phyloP scores from a whole-genome alignment of 2,797 vertebrate genomes.

The Glossophaga mutica region DNA sequence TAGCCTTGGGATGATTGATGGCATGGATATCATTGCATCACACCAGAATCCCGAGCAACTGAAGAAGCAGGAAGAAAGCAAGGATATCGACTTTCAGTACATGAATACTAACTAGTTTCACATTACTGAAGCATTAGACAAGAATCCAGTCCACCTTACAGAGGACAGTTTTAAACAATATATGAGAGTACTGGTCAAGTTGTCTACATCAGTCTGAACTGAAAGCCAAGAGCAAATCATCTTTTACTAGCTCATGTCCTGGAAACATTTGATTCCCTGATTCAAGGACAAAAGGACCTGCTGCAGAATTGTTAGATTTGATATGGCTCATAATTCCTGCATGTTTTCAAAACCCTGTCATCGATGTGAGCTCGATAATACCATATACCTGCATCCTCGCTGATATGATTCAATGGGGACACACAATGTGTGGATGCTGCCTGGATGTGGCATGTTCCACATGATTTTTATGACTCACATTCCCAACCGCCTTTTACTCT shows the following conservation, averaged over 20 bases:
- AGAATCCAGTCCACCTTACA: neutral
- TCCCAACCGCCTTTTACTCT: too few species aligned
- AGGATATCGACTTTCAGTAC: neutral
- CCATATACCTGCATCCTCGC: neutral
- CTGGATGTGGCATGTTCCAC: too few species aligned
- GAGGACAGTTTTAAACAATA: conserved; percentile 26
- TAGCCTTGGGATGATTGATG: neutral
- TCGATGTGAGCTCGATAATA: neutral
- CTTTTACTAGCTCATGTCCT: neutral
- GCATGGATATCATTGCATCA: neutral
- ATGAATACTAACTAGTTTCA: neutral
- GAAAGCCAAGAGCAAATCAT: conserved; percentile 41
- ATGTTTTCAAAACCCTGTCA: neutral
- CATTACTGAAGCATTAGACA: neutral
- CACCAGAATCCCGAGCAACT: neutral
- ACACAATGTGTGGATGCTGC: too few species aligned
- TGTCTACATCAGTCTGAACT: neutral
- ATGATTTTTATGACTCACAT: too few species aligned
- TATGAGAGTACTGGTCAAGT: neutral
- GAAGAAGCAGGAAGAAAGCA: neutral
- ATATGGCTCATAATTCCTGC: neutral
- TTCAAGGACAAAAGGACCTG: neutral
- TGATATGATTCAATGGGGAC: too few species aligned
- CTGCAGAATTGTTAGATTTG: neutral
- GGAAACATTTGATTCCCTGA: neutral